These are phyloP conservation scores for Cygnus buccinator DNA, from an alignment of 2,113 vertebrate genomes.

Conservation along the genomic window DNA sequence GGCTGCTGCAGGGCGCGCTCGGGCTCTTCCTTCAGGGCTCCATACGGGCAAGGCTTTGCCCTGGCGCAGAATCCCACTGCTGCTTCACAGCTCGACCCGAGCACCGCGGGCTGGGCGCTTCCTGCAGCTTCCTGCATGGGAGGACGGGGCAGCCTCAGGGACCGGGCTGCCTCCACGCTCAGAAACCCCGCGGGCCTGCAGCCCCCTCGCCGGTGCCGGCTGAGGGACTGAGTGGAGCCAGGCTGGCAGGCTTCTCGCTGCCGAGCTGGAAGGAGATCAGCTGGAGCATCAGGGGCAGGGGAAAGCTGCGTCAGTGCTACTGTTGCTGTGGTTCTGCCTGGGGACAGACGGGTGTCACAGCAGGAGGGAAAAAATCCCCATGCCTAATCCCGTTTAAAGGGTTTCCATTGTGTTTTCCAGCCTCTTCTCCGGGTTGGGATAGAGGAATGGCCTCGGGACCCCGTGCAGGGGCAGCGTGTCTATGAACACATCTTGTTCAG, in stretches of 20 bases:
- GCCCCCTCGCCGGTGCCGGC: not conserved
- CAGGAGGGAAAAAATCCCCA: not conserved
- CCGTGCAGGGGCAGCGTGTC: not conserved
- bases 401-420: not conserved
- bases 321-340: not conserved
- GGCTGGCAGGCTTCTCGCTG: not conserved
- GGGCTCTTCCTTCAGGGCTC: not conserved
- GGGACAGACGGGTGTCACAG: accelerated
- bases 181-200: not conserved
- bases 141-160: not conserved
- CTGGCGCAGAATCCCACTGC: accelerated
- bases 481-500: not conserved
- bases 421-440: not conserved
- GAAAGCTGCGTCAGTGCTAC: not conserved
- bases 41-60: accelerated
- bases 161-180: not conserved
- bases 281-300: accelerated
- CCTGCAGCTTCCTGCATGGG: not conserved
- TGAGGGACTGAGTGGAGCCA: not conserved
- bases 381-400: not conserved
- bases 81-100: not conserved
- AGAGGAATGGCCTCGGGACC: not conserved
- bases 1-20: too few species aligned
- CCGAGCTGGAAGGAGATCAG: not conserved
- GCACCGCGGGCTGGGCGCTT: accelerated